phyloP scores from a whole-genome alignment of 2,888 invertebrate species.

The Stenichneumon culpator region DNA sequence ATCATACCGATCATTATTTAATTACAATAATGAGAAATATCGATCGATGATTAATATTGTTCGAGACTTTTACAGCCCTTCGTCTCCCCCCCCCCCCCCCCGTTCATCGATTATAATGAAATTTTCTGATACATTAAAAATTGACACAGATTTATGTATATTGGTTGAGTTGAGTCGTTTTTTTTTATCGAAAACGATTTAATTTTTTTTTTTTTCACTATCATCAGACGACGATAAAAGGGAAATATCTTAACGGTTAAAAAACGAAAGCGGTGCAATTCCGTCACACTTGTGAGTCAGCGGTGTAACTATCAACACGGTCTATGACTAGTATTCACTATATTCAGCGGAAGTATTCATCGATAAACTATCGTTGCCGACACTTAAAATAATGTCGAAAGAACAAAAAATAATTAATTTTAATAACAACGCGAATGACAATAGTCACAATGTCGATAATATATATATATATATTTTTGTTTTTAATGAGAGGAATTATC shows the following conservation, averaged over 20 bases:
- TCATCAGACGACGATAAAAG: conserved; percentile 54
- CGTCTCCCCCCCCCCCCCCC: conserved; percentile 68
- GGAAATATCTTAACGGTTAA: conserved; percentile 42
- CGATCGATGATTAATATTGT: conserved; percentile 45
- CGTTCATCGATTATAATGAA: conserved; percentile 75
- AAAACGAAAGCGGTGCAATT: conserved; percentile 54
- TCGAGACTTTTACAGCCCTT: conserved; percentile 39
- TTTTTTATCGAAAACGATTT: conserved; percentile 16
- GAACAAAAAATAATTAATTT: not conserved
- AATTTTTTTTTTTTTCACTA: conserved; percentile 29
- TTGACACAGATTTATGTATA: conserved; percentile 81
- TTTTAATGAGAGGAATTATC: conserved; percentile 45
- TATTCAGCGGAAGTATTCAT: conserved; percentile 53
- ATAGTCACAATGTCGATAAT: conserved; percentile 38
- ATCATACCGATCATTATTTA: conserved; percentile 57
- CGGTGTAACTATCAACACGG: conserved; percentile 69
- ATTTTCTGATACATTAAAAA: conserved; percentile 82
- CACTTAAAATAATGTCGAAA: conserved; percentile 23
- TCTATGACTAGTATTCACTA: conserved; percentile 53
- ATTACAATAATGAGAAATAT: conserved; percentile 56
- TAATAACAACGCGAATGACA: conserved; percentile 43
- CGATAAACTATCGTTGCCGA: conserved; percentile 54
- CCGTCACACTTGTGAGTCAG: conserved; percentile 42
- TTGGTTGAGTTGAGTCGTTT: conserved; percentile 59
- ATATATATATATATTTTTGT: not conserved